phyloP scores from a whole-genome alignment of 1,140 invertebrate genomes.

The Drosophila rufa region DNA sequence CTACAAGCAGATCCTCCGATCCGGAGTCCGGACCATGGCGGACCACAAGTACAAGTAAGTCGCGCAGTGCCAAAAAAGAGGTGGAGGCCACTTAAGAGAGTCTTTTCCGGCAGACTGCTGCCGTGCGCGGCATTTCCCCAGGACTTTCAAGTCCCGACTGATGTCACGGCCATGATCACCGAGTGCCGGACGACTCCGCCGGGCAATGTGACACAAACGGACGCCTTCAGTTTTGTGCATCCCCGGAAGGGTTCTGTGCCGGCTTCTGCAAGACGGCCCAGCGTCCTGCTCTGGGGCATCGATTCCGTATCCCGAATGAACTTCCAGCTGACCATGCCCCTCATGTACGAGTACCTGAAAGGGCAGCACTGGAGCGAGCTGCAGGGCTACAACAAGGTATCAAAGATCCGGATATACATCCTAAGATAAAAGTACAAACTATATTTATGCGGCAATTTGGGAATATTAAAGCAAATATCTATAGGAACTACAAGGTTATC shows the following conservation, averaged over 20 bases:
- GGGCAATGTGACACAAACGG: conserved; percentile 41
- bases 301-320: conserved; percentile 83
- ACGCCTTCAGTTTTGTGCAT: conserved; percentile 74
- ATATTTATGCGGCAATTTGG: neutral
- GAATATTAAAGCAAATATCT: too few species aligned
- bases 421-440: neutral
- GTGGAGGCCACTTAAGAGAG: neutral
- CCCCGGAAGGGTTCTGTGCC: neutral
- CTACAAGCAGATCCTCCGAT: conserved; percentile 86
- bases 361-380: conserved; percentile 64
- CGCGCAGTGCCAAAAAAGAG: neutral
- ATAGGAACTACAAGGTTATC: too few species aligned
- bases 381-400: conserved; percentile 77
- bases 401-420: too few species aligned
- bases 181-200: conserved; percentile 42
- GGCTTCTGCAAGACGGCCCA: conserved; percentile 19
- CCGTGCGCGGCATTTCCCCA: conserved; percentile 55
- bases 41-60: conserved; percentile 86
- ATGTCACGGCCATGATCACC: conserved; percentile 60
- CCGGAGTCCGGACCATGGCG: conserved; percentile 47
- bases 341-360: conserved; percentile 59
- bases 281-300: conserved; percentile 75
- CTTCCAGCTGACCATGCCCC: conserved; percentile 78
- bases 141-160: conserved; percentile 52
- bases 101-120: conserved; percentile 37